phyloP scores from a whole-genome alignment of 2,113 vertebrate genomes.

The Argyrosomus japonicus region DNA sequence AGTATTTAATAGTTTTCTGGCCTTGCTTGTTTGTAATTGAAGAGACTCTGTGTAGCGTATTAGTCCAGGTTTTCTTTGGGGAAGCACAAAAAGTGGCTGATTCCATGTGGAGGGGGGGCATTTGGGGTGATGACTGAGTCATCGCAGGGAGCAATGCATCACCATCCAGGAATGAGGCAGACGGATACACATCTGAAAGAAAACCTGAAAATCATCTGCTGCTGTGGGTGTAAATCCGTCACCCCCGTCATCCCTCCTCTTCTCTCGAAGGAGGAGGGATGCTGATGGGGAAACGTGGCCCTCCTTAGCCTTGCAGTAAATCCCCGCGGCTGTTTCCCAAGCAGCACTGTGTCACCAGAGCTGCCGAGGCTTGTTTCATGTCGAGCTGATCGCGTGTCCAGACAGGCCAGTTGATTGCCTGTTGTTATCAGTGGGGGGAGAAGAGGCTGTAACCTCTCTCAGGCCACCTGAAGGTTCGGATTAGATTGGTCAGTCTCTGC shows the following conservation, averaged over 20 bases:
- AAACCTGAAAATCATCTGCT: constrained; percentile 34
- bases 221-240: constrained; percentile 31
- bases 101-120: background rate
- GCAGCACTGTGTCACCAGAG: constrained; percentile 48
- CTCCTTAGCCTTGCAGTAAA: constrained; percentile 38
- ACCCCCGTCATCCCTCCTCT: constrained; percentile 3
- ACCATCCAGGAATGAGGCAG: constrained; percentile 53
- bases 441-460: constrained; percentile 68
- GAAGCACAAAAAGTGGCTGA: background rate
- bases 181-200: constrained; percentile 21
- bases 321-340: constrained; percentile 68
- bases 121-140: constrained; percentile 29
- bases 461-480: constrained; percentile 70
- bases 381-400: constrained; percentile 68
- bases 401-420: constrained; percentile 78
- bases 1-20: constrained; percentile 13
- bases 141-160: constrained; percentile 15
- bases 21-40: constrained; percentile 18
- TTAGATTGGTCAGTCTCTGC: constrained; percentile 60
- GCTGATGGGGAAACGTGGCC: constrained; percentile 15
- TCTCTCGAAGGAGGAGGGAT: constrained; percentile 5
- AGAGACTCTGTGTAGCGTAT: background rate
- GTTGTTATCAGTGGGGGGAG: constrained; percentile 77
- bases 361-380: constrained; percentile 70
- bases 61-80: constrained; percentile 8